Percentiles rank a stretch among this genome's conserved stretches.
Conservation (phyloP, 2,113 vertebrate genomes). For the Ailuropoda melanoleuca region DNA sequence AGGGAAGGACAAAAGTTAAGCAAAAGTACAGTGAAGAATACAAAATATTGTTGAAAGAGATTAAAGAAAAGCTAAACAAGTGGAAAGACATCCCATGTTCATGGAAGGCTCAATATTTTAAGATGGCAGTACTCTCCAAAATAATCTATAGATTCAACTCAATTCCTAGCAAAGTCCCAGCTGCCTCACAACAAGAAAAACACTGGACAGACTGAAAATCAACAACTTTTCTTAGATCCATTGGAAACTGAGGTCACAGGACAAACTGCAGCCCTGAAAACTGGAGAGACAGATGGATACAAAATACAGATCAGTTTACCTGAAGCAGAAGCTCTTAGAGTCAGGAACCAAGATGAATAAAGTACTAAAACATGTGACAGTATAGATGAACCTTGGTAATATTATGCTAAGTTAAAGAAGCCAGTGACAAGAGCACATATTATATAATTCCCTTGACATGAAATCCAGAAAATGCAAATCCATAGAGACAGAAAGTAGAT, state of each 20-base stretch:
- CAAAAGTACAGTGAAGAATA: conserved; percentile 20
- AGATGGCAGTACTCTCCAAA: neutral
- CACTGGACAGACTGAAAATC: neutral
- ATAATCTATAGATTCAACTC: neutral
- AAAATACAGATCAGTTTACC: neutral
- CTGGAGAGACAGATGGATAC: neutral
- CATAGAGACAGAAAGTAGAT: conserved; percentile 5
- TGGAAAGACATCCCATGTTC: conserved; percentile 35
- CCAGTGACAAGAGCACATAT: neutral
- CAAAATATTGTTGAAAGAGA: neutral
- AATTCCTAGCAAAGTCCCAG: conserved; percentile 6
- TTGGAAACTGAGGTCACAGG: neutral
- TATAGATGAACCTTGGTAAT: neutral
- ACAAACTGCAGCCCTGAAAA: neutral
- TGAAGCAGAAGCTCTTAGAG: neutral
- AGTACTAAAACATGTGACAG: neutral
- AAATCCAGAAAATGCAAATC: neutral
- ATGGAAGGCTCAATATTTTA: neutral
- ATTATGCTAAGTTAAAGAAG: conserved; percentile 1
- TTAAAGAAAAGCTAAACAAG: neutral
- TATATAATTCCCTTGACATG: neutral
- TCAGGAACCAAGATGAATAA: conserved; percentile 4
- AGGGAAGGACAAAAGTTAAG: neutral
- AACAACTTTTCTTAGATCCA: neutral
- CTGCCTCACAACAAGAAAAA: neutral